Base-by-base conservation (phyloP, 1,140 invertebrate species). In the Aethina tumida region DNA sequence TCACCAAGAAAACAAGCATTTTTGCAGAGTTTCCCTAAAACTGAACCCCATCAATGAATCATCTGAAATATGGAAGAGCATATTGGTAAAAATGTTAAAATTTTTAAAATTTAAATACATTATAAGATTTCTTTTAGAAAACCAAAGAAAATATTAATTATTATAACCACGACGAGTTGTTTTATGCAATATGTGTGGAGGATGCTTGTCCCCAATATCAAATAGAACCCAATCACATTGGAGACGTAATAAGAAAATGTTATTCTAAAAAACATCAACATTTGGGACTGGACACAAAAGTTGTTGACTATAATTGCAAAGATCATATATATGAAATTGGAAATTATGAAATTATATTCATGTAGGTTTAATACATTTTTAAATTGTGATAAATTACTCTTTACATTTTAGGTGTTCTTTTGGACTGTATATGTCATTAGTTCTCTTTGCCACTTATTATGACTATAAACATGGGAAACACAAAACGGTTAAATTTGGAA, bases 131-230 rank as follows among this genome's bases (percentile, higher is more conserved):
- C 7, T 10, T 36, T 13, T 17, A 36, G 35, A 10, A 36, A 7
- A 27, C 35, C 13, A 26, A 27, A 6, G 24, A 19, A 16, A 18
- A 36, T 14, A 16, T 6, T 12, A 15, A 19, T 17, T n/a, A 24
- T 6, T 36, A 36, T 19, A 36, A 36, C 13, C 35, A 36, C 10
- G 20, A 36, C 13, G 35, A 36, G 13, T 17, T 36, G 8, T 36
- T 36, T 16, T 26, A 36, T 16, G 35, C 35, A 5, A 27, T 36
- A 36, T 36, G 35, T 17, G 24, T 16, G 2, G 17, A 36, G 1
- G 14, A 35, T 25, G 10, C 26, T 15, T 35, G 33, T 14, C 33
- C 33, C 1, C 20, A 15, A 22, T 12, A 5, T 6, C 3, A 15
- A 4, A 2, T 19, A 9, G 10, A 6, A 13, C 14, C 13, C 9